These are phyloP conservation scores for Folsomia manolachei DNA, from an alignment of 2,888 invertebrate species.

Conservation along the genomic window DNA sequence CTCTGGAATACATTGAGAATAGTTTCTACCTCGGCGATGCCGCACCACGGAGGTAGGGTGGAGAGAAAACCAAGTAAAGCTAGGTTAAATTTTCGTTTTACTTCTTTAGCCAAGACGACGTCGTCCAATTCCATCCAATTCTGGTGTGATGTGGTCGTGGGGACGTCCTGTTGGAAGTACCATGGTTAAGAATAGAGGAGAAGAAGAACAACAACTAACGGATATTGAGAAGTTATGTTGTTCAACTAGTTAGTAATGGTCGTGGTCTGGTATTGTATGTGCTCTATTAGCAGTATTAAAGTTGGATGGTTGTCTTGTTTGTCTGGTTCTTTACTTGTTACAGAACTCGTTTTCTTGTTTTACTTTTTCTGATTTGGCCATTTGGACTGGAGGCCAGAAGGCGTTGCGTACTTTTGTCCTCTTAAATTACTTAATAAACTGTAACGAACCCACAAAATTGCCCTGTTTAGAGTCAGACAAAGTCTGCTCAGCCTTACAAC, in stretches of 20 bases:
- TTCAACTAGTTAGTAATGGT: neutral
- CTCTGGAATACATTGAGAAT: neutral
- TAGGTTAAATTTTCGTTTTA: no score
- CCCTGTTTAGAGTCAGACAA: constrained; percentile 8
- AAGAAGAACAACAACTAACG: neutral
- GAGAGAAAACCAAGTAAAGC: no score
- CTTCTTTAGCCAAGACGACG: neutral
- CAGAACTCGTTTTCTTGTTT: constrained; percentile 12
- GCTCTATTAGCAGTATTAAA: neutral
- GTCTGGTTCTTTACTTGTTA: neutral
- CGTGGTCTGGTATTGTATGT: neutral
- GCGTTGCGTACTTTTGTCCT: constrained; percentile 24
- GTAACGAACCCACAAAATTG: constrained; percentile 24
- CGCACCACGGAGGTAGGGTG: no score
- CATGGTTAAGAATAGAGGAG: no score
- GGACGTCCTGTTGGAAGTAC: no score
- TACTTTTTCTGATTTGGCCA: constrained; percentile 14
- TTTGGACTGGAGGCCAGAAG: constrained; percentile 18
- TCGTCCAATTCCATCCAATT: neutral
- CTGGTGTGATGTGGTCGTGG: neutral
- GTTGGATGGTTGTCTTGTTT: neutral
- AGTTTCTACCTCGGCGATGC: no score
- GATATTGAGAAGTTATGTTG: constrained; percentile 8
- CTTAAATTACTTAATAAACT: constrained; percentile 24
- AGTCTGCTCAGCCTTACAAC: no score